phyloP scores from a whole-genome alignment of 2,888 invertebrate genomes.

The Eupithecia inturbata region DNA sequence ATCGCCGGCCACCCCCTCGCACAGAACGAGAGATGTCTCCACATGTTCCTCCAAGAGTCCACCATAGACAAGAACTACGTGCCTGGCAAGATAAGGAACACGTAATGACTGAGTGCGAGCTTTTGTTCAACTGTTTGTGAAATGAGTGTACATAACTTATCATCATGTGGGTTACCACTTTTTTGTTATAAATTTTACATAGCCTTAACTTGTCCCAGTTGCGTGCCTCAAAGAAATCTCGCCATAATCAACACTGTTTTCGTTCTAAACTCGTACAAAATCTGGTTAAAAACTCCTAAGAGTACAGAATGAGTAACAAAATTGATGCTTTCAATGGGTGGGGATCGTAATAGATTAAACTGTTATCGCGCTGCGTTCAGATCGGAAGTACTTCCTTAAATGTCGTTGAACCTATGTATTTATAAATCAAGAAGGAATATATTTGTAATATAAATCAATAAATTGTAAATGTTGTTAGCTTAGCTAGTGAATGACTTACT shows the following conservation, averaged over 20 bases:
- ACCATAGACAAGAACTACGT: constrained; percentile 99
- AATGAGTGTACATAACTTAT: constrained; percentile 41
- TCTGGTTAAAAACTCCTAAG: not conserved
- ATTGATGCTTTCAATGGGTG: not conserved
- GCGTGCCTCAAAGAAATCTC: not conserved
- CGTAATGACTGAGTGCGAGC: constrained; percentile 84
- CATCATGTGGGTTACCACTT: not conserved
- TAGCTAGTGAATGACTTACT: constrained; percentile 3
- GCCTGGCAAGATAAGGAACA: constrained; percentile 99
- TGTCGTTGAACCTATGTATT: constrained; percentile 20
- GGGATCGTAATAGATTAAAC: constrained; percentile 15
- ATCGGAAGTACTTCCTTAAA: constrained; percentile 14
- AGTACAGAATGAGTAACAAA: not conserved
- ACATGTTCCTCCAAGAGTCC: constrained; percentile 99
- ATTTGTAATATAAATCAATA: not conserved
- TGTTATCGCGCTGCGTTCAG: constrained; percentile 20
- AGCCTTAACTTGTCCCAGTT: not conserved
- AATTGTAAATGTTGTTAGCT: not conserved
- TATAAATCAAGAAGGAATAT: not conserved
- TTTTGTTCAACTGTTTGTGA: constrained; percentile 58
- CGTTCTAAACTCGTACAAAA: not conserved
- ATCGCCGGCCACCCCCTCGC: constrained; percentile 99
- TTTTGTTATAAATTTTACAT: not conserved
- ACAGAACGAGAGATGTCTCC: constrained; percentile 99
- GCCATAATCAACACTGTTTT: not conserved